A percentile compares a stretch with the other conserved stretches of the same genome.
phyloP scores from a whole-genome alignment of 2,797 vertebrate genomes.

The Lithobates pipiens region DNA sequence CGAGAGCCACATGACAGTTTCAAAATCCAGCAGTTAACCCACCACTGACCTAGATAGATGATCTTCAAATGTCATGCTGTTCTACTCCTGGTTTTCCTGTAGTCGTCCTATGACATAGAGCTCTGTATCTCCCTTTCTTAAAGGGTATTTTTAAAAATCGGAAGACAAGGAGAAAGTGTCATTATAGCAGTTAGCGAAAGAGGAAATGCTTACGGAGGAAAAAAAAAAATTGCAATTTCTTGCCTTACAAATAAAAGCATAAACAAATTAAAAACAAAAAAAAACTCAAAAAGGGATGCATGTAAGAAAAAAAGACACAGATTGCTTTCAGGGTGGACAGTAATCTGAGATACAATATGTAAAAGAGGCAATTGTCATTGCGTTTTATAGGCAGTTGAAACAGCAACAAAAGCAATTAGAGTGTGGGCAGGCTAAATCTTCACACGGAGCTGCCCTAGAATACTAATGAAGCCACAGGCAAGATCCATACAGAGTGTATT shows the following conservation, averaged over 20 bases:
- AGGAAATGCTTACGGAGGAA: slow-evolving; percentile 9
- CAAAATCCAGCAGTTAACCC: too few relatives aligned
- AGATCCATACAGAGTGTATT: slow-evolving; percentile 61
- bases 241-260: slow-evolving; percentile 30
- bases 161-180: slow-evolving; percentile 43
- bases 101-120: slow-evolving; percentile 1
- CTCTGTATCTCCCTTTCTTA: neutral
- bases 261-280: slow-evolving; percentile 9
- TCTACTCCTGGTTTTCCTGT: neutral
- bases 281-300: slow-evolving; percentile 47
- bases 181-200: slow-evolving; percentile 13
- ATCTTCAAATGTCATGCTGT: neutral
- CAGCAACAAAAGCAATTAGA: slow-evolving; percentile 68
- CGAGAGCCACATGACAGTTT: too few relatives aligned
- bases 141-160: neutral
- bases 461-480: slow-evolving; percentile 67
- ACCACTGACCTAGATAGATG: slow-evolving; percentile 1
- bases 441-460: slow-evolving; percentile 63
- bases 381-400: slow-evolving; percentile 66
- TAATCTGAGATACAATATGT: slow-evolving; percentile 64
- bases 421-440: slow-evolving; percentile 62
- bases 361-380: slow-evolving; percentile 64
- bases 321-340: slow-evolving; percentile 65
- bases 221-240: slow-evolving; percentile 35
- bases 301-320: slow-evolving; percentile 64